Conservation (phyloP, 2,113 vertebrate genomes). For the Pseudorectes ferrugineus region DNA sequence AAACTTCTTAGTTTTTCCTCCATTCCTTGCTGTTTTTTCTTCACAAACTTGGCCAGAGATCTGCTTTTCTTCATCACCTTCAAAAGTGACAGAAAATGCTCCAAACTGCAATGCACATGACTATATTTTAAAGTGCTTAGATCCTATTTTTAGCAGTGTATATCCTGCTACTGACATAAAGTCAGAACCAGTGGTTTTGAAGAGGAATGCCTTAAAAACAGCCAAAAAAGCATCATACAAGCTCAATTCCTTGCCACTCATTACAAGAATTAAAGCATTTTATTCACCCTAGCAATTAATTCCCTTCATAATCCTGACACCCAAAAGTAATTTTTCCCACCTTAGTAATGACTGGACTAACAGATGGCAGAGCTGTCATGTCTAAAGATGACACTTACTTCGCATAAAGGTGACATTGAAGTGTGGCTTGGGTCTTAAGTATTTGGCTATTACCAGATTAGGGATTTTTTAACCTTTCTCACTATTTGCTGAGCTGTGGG, state of each 20-base stretch:
- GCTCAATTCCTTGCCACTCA: neutral
- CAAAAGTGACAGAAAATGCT: neutral
- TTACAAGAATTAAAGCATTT: neutral
- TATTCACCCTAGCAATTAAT: neutral
- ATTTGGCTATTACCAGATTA: neutral
- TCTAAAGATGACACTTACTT: neutral
- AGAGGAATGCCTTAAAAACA: constrained; percentile 53
- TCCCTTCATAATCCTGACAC: neutral
- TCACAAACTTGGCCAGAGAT: neutral
- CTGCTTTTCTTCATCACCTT: neutral
- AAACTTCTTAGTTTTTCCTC: neutral
- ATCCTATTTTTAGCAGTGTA: neutral
- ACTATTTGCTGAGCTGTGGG: neutral
- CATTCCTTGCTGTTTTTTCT: neutral
- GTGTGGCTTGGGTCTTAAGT: neutral
- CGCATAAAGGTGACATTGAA: neutral
- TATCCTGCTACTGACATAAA: neutral
- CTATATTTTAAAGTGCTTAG: neutral
- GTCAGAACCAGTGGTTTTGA: neutral
- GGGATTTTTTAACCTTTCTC: neutral
- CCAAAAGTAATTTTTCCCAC: neutral
- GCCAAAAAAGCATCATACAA: neutral
- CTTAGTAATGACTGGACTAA: neutral
- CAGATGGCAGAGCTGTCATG: neutral
- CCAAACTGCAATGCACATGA: neutral